Conservation (phyloP, 2,113 vertebrate genomes). For the Prunella fulvescens region DNA sequence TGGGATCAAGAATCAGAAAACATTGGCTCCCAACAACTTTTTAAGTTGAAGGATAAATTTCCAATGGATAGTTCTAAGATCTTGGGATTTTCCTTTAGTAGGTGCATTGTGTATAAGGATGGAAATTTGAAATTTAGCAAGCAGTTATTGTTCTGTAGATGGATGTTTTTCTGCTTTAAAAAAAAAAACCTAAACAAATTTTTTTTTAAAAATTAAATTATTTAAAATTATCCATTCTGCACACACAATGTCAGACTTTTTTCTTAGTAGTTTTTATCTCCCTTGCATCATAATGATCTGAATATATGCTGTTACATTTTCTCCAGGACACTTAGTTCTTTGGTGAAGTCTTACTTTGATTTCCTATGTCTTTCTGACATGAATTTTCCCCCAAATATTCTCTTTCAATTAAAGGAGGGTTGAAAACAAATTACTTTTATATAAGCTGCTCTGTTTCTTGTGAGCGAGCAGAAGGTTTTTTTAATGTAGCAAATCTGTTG, state of each 20-base stretch:
- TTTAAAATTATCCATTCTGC: not conserved
- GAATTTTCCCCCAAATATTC: not conserved
- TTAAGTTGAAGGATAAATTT: not conserved
- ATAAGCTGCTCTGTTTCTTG: not conserved
- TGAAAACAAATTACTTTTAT: not conserved
- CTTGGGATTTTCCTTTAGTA: not conserved
- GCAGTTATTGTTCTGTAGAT: not conserved
- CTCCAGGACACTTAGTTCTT: not conserved
- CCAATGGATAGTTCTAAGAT: not conserved
- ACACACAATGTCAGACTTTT: not conserved
- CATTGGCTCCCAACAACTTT: not conserved
- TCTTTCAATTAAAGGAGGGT: not conserved
- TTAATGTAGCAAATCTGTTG: not conserved
- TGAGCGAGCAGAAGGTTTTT: not conserved
- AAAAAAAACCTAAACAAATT: not conserved
- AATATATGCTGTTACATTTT: not conserved
- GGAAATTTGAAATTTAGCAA: not conserved
- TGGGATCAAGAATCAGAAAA: not conserved
- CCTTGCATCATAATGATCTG: not conserved
- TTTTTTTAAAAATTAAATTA: not conserved
- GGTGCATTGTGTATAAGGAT: not conserved
- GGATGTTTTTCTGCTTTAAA: not conserved
- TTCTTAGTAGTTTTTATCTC: not conserved
- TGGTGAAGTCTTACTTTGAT: not conserved
- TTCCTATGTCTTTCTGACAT: not conserved